Percentiles rank a stretch among this genome's conserved stretches.
Evolutionary conservation across 2,888 invertebrate species (phyloP).

Genomic region (Nymphalis urticae): DNA sequence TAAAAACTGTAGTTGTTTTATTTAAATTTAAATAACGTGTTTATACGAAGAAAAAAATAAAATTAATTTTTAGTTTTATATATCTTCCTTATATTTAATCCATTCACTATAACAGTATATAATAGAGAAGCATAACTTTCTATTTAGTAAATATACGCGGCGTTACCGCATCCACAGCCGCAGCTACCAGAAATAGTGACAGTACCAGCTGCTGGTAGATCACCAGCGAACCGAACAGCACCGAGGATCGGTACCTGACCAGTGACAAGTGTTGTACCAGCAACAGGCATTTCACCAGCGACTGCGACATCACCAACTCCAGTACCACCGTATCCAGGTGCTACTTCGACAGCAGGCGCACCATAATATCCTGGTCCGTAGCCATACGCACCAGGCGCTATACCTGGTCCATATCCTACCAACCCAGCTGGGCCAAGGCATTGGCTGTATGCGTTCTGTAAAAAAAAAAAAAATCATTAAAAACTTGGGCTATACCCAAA

Average conservation of each 20-base stretch:
- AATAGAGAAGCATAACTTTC: not conserved
- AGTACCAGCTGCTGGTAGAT: slow-evolving; percentile 2
- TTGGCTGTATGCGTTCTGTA: slow-evolving; percentile 19
- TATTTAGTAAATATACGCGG: not conserved
- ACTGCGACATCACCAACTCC: slow-evolving; percentile 42
- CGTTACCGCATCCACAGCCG: not conserved
- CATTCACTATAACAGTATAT: not conserved
- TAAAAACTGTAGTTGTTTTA: no score
- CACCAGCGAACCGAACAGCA: not conserved
- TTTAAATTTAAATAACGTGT: no score
- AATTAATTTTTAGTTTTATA: no score
- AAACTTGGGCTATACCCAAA: no score
- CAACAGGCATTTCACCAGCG: slow-evolving; percentile 43
- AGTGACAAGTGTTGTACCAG: not conserved
- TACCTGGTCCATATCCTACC: not conserved
- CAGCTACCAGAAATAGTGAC: not conserved
- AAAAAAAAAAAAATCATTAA: not conserved
- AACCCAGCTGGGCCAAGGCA: slow-evolving; percentile 15
- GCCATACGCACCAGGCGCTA: slow-evolving; percentile 4
- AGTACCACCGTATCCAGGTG: not conserved
- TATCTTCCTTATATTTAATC: not conserved
- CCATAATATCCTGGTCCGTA: slow-evolving; percentile 4
- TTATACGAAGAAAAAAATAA: no score
- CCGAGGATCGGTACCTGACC: slow-evolving; percentile 1
- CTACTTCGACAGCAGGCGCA: not conserved